These are phyloP conservation scores for Myzus persicae DNA, from an alignment of 1,140 invertebrate genomes.

Conservation along the genomic window DNA sequence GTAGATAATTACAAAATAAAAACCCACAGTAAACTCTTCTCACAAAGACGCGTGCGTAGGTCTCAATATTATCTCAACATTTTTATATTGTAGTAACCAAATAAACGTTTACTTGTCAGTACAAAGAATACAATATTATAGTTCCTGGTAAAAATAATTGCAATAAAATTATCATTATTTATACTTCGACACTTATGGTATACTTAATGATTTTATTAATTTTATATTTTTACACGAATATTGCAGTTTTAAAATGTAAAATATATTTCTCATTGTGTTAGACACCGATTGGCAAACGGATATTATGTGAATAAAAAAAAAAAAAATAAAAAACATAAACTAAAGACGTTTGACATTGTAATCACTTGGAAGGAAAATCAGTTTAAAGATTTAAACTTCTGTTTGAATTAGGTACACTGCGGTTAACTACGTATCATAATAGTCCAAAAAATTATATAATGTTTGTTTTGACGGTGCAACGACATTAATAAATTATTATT, in stretches of 20 bases:
- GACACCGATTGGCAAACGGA: too few species aligned
- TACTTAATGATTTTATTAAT: too few species aligned
- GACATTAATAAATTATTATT: background rate
- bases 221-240: too few species aligned
- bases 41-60: too few species aligned
- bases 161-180: background rate
- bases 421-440: background rate
- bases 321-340: background rate
- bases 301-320: background rate
- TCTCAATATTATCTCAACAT: background rate
- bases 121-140: background rate
- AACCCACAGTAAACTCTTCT: background rate
- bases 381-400: background rate
- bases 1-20: constrained; percentile 6
- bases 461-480: background rate
- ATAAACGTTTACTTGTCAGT: background rate
- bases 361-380: background rate
- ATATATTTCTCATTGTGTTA: too few species aligned
- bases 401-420: background rate
- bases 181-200: too few species aligned
- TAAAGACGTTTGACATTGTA: background rate
- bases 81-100: background rate
- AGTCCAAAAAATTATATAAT: background rate
- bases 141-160: background rate
- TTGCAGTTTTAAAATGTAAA: too few species aligned